phyloP scores from a whole-genome alignment of 1,140 invertebrate genomes.

The Ceratoteleas bidentatus region DNA sequence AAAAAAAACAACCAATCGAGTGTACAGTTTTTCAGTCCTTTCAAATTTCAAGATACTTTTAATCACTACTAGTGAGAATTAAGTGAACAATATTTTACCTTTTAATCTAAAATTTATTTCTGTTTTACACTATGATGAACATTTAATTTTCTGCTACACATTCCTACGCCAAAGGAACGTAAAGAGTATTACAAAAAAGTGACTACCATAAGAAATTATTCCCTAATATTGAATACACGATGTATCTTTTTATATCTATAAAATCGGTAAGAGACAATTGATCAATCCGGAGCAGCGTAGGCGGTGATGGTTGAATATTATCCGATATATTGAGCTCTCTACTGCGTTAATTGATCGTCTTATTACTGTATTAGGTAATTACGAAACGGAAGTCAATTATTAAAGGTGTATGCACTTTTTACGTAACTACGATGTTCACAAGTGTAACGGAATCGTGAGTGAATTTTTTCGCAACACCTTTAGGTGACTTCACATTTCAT shows the following conservation, averaged over 20 bases:
- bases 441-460: conserved; percentile 75
- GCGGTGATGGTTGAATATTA: conserved; percentile 28
- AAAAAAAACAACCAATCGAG: too few species aligned
- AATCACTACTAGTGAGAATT: too few species aligned
- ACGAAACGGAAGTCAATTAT: conserved; percentile 73
- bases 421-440: conserved; percentile 73
- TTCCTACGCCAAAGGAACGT: too few species aligned
- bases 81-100: too few species aligned
- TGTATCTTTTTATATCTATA: neutral
- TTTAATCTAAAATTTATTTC: too few species aligned
- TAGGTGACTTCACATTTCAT: conserved; percentile 58
- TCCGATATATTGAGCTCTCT: conserved; percentile 61
- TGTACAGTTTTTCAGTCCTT: too few species aligned
- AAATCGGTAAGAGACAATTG: conserved; percentile 25
- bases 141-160: too few species aligned
- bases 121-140: too few species aligned
- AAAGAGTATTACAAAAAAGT: too few species aligned
- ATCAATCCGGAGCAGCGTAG: conserved; percentile 7
- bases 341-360: conserved; percentile 64
- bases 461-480: conserved; percentile 71
- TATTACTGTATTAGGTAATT: conserved; percentile 71
- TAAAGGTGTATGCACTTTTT: conserved; percentile 71
- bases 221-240: neutral
- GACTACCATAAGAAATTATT: neutral
- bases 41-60: too few species aligned